Evolutionary conservation across 1,140 invertebrate species (phyloP).

Genomic region (Zaprionus camerounensis): DNA sequence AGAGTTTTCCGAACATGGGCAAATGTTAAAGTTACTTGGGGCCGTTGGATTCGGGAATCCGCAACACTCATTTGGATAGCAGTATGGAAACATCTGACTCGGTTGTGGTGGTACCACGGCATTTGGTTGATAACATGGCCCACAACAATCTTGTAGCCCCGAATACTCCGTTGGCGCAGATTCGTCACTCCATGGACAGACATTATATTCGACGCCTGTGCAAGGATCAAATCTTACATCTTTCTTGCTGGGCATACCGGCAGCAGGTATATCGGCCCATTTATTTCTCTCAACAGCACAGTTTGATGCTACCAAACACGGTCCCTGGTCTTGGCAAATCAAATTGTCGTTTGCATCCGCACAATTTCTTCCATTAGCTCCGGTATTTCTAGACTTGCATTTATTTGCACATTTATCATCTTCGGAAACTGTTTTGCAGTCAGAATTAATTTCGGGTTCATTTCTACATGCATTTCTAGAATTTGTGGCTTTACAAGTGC

Average conservation of each 20-base stretch:
- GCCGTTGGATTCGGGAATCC: background rate
- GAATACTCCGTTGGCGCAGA: background rate
- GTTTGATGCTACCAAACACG: too few relatives aligned
- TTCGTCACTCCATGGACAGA: background rate
- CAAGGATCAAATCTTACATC: constrained; percentile 53
- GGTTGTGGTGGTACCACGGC: background rate
- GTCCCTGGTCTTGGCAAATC: background rate
- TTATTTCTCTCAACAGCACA: background rate
- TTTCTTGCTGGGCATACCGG: constrained; percentile 46
- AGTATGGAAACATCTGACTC: background rate
- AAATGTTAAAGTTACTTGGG: background rate
- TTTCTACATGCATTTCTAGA: too few relatives aligned
- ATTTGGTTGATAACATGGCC: background rate
- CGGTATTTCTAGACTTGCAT: too few relatives aligned
- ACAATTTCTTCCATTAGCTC: background rate
- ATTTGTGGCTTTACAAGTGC: constrained; percentile 19
- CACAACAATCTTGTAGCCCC: background rate
- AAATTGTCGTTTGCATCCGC: background rate
- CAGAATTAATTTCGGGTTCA: too few relatives aligned
- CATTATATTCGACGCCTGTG: constrained; percentile 29
- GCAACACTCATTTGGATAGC: background rate
- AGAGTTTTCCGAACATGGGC: background rate
- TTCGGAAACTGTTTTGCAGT: background rate
- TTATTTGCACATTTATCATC: background rate
- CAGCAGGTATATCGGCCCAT: constrained; percentile 14